Evolutionary conservation across 1,140 invertebrate species (phyloP).

Genomic region (Saccostrea cuccullata): DNA sequence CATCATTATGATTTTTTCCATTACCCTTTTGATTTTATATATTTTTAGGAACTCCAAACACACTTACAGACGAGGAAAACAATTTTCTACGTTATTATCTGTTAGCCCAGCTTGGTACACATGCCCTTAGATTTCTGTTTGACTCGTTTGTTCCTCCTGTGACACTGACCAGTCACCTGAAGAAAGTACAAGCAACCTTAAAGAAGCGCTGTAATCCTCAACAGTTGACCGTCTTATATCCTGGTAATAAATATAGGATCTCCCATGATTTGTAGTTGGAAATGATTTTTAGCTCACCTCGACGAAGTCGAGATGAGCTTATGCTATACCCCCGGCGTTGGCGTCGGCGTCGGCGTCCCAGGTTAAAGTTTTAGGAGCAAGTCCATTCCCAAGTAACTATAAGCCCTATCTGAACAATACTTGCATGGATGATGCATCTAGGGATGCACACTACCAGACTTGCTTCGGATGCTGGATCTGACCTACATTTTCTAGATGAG

Average conservation of each 20-base stretch:
- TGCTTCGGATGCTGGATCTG: too few species aligned
- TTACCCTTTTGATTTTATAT: not conserved
- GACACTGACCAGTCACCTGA: not conserved
- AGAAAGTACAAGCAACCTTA: not conserved
- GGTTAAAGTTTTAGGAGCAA: too few species aligned
- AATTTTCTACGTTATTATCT: not conserved
- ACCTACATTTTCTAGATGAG: too few species aligned
- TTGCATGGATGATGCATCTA: too few species aligned
- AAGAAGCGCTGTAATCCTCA: not conserved
- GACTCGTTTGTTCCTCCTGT: not conserved
- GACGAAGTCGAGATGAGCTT: too few species aligned
- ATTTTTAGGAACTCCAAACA: not conserved
- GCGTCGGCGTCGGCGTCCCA: too few species aligned
- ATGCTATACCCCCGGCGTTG: too few species aligned
- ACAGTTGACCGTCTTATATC: not conserved
- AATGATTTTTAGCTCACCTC: too few species aligned
- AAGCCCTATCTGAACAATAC: too few species aligned
- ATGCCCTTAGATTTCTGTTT: not conserved
- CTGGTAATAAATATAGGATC: not conserved
- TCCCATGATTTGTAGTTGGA: too few species aligned
- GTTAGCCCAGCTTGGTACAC: not conserved
- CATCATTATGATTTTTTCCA: not conserved
- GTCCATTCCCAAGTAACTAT: too few species aligned
- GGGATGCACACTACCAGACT: too few species aligned
- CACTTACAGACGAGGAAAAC: not conserved